Conservation (phyloP, 1,140 invertebrate genomes). For the Palaemon carinicauda region DNA sequence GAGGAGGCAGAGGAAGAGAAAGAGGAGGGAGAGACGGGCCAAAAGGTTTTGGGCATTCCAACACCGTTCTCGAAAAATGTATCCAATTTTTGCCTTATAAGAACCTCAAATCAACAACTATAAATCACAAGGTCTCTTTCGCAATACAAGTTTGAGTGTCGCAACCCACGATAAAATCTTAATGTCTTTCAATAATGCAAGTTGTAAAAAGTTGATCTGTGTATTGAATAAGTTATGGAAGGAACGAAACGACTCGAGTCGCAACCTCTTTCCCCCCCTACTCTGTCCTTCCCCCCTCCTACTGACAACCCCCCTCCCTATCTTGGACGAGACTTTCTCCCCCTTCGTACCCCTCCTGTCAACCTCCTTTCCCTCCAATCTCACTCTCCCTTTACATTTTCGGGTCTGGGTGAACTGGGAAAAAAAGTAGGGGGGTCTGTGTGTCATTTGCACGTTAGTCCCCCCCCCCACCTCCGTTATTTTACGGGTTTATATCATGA, state of each 20-base stretch:
- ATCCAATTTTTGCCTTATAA: conserved; percentile 35
- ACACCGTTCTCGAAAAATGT: conserved; percentile 12
- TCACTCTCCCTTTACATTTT: background rate
- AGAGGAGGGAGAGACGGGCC: background rate
- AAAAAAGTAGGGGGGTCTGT: too few species aligned
- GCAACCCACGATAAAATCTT: conserved; percentile 44
- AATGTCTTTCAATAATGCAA: conserved; percentile 48
- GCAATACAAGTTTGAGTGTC: background rate
- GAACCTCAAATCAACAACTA: conserved; percentile 12
- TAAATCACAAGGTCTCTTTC: conserved; percentile 21
- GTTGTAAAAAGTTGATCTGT: conserved; percentile 51
- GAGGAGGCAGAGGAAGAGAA: too few species aligned
- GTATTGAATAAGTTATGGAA: conserved; percentile 46
- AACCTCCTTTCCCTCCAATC: background rate
- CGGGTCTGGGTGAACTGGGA: background rate
- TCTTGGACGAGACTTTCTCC: too few species aligned
- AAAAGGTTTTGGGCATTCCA: background rate
- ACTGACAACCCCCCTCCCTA: too few species aligned
- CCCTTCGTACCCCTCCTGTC: background rate
- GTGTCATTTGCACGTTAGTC: too few species aligned
- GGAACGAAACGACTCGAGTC: conserved; percentile 15
- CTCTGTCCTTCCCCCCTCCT: too few species aligned
- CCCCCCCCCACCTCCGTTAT: too few species aligned
- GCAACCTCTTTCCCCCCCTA: background rate
- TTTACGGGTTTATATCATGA: too few species aligned